phyloP scores from a whole-genome alignment of 2,113 vertebrate species.

The Elanoides forficatus region DNA sequence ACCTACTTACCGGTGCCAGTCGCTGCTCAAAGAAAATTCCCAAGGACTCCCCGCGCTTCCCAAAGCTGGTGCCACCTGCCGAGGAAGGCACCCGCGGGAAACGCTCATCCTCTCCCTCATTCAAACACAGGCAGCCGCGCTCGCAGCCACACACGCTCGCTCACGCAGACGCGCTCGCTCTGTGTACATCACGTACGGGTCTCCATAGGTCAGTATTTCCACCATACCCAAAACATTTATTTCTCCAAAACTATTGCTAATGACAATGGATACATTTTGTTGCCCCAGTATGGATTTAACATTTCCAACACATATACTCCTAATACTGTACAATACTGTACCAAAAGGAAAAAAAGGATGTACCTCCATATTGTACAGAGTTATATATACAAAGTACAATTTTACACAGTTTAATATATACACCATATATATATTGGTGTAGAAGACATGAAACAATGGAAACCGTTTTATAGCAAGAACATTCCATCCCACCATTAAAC shows the following conservation, averaged over 20 bases:
- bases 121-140: rapidly evolving
- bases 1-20: background rate
- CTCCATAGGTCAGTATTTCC: slow-evolving; percentile 40
- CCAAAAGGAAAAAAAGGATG: slow-evolving; percentile 75
- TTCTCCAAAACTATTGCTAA: slow-evolving; percentile 73
- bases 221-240: slow-evolving; percentile 73
- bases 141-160: background rate
- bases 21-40: rapidly evolving
- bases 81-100: rapidly evolving
- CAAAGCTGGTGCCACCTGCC: rapidly evolving
- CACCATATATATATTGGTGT: slow-evolving; percentile 70
- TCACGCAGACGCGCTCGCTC: background rate
- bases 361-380: slow-evolving; percentile 93
- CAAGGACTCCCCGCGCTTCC: background rate
- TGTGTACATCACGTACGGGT: background rate
- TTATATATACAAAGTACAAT: slow-evolving; percentile 92
- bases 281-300: slow-evolving; percentile 44
- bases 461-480: slow-evolving; percentile 56
- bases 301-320: slow-evolving; percentile 68
- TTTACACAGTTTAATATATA: slow-evolving; percentile 87
- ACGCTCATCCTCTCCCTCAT: rapidly evolving
- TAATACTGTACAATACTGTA: slow-evolving; percentile 93
- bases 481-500: slow-evolving; percentile 44
- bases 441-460: slow-evolving; percentile 66
- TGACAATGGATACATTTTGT: slow-evolving; percentile 64